Evolutionary conservation across 2,888 invertebrate genomes (phyloP), one percentile per base, ranked within the genome.

Genomic region (Drosophila mettleri): DNA sequence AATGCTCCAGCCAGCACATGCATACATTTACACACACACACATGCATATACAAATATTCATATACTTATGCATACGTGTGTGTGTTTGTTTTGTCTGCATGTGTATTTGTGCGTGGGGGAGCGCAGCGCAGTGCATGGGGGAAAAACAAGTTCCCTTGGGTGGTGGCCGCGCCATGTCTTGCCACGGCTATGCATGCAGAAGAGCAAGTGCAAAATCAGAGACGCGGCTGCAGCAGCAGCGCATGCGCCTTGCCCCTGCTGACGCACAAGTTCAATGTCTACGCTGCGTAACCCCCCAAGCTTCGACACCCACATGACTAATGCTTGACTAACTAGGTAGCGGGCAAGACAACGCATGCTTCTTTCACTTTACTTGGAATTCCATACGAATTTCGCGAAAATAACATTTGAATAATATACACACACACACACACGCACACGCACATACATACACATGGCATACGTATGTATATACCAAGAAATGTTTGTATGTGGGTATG

Each of bases 91-190:
- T n/a, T 18, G 14, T 24, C n/a, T 43, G 24, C 29, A 29, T 8
- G 33, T 41, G 38, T 57, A 20, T 43, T 58, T 43, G 51, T 71
- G 71, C 64, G 67, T 46, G 73, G 73, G 72, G 54, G 63, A 53
- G 74, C 57, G 46, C 68, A 68, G 60, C 55, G 58, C 73, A 64
- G 74, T 58, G 58, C 60, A 61, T 78, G 79, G 69, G 75, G 73
- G 71, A 67, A 84, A 83, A 86, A 86, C 81, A 65, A 86, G 80
- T 80, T 80, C 79, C 71, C 85, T 79, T 78, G 76, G 75, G 79
- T 78, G 76, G 79, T 78, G 79, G 79, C 76, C 62, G 55, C 69
- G 59, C 69, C 64, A 65, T 43, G 46, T 55, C 60, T 63, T 41
- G 24, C 38, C 63, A 41, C 57, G 58, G 31, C 36, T 65, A 38